Evolutionary conservation across 2,113 vertebrate species (phyloP).

Genomic region (Suricata suricatta): DNA sequence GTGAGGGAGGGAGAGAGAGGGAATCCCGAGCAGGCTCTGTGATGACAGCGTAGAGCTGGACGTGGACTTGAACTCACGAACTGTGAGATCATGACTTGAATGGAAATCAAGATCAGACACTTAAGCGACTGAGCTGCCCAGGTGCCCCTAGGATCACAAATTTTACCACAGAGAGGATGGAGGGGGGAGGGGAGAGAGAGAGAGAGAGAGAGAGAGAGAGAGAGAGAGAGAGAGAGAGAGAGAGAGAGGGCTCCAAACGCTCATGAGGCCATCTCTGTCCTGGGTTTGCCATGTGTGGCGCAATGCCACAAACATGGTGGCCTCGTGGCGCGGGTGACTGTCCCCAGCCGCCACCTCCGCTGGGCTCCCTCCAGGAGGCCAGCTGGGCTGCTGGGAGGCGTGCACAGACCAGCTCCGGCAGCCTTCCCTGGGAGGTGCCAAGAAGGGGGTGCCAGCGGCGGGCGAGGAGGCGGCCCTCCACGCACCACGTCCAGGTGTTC

Average conservation of each 20-base stretch:
- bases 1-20: no score
- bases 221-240: no score
- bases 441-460: fast-evolving
- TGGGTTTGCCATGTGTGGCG: no score
- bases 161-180: not conserved
- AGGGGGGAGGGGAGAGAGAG: no score
- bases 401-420: fast-evolving
- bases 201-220: no score
- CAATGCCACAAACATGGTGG: fast-evolving
- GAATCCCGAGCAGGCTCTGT: no score
- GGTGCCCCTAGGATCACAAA: no score
- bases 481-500: not conserved
- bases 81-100: no score
- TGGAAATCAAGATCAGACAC: no score
- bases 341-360: not conserved
- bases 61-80: no score
- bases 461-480: not conserved
- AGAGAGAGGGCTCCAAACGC: fast-evolving
- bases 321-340: not conserved
- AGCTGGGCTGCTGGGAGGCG: not conserved
- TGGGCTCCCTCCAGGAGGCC: not conserved
- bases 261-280: not conserved
- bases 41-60: no score
- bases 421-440: not conserved
- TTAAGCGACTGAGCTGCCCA: no score